A percentile compares a stretch with the other conserved stretches of the same genome.
phyloP scores from a whole-genome alignment of 2,113 vertebrate genomes.

The Pteruthius melanotis region DNA sequence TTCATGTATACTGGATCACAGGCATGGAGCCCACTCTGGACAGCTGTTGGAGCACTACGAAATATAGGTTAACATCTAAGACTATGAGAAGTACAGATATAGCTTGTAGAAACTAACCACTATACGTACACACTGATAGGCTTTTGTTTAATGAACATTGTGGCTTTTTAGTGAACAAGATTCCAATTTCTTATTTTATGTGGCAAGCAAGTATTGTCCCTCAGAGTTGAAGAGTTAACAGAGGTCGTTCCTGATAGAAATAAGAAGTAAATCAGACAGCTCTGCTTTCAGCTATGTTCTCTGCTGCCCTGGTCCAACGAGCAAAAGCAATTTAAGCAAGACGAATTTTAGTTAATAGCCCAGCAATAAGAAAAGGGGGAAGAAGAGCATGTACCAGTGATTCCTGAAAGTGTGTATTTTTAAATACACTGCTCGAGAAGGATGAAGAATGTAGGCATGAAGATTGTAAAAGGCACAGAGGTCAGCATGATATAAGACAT shows the following conservation, averaged over 20 bases:
- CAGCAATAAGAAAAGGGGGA: background rate
- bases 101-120: background rate
- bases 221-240: background rate
- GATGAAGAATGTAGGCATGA: background rate
- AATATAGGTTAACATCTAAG: background rate
- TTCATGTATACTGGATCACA: background rate
- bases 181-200: background rate
- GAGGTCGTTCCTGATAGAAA: background rate
- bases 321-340: background rate
- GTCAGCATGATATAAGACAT: slow-evolving; percentile 17
- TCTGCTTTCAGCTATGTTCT: background rate
- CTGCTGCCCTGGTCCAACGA: background rate
- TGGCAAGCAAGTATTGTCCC: background rate
- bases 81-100: background rate
- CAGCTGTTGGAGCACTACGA: background rate
- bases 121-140: accelerated
- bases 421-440: slow-evolving; percentile 1
- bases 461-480: slow-evolving; percentile 15
- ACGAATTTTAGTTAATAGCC: slow-evolving; percentile 37
- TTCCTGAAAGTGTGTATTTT: slow-evolving; percentile 8
- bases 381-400: background rate
- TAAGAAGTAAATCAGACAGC: background rate
- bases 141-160: background rate
- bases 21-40: background rate
- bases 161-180: background rate